Evolutionary conservation across 1,140 invertebrate species (phyloP), one percentile per base, ranked within the genome.

Genomic region (Leptinotarsa undecemlineata): DNA sequence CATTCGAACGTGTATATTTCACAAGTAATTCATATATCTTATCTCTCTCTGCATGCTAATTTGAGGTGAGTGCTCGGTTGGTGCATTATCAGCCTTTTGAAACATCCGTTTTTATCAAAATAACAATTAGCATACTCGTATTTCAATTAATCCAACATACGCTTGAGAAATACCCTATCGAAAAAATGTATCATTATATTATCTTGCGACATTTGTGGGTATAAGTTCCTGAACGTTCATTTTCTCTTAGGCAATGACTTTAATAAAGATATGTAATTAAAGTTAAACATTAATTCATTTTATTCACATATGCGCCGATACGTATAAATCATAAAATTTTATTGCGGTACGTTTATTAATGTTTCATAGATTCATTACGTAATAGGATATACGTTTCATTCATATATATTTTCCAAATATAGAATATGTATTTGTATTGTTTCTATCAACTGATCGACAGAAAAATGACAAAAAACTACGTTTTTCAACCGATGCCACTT

Each of bases 231-330:
- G 51, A 57, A 15, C n/a, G 51, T 57, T 57, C 15, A 57, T 57
- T 57, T 57, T 57, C 51, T 57, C 51, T 57, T 15, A 57, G 51
- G 51, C 51, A 15, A n/a, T 57, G 51, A n/a, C 15, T 57, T 57
- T 57, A n/a, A 57, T 57, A 57, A 57, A 57, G 51, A 57, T 8
- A 15, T 19, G 51, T 57, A 57, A 57, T 57, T n/a, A 57, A 57
- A 57, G 17, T 57, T n/a, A 57, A 57, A 57, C 51, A 17, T n/a
- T 57, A 57, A 57, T 57, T 57, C 51, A 57, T 57, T 57, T 57
- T 57, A 57, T 19, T 57, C 51, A 19, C 15, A 15, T 57, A 4
- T 17, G 17, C 5, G 51, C 51, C n/a, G 51, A 14, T 57, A 19
- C 4, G 51, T 19, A 57, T 57, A 17, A 57, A 57, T 57, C 51